Percentiles rank a stretch among this genome's conserved stretches.
Evolutionary conservation across 2,797 vertebrate genomes (phyloP).

Genomic region (Mastacembelus armatus): DNA sequence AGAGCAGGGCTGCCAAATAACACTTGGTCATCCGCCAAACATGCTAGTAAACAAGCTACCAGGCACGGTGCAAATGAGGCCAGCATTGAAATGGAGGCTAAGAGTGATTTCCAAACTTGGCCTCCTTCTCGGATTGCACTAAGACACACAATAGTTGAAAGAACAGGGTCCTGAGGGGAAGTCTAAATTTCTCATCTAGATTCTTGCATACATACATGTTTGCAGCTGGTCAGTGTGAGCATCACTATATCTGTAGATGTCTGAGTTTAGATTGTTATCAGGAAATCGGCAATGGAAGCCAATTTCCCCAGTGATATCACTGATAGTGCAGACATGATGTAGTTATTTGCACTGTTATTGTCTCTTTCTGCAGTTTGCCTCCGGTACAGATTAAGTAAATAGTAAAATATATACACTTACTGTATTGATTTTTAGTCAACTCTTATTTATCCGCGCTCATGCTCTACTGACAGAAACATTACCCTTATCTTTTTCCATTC

Average conservation of each 20-base stretch:
- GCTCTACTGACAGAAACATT: neutral
- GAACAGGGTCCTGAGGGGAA: neutral
- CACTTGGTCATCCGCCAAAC: conserved; percentile 23
- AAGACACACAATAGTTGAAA: neutral
- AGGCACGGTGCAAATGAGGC: conserved; percentile 14
- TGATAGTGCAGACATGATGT: neutral
- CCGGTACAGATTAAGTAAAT: neutral
- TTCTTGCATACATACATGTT: conserved; percentile 12
- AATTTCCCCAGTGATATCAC: neutral
- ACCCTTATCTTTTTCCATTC: neutral
- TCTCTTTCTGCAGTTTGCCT: neutral
- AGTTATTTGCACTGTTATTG: neutral
- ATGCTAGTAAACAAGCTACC: conserved; percentile 25
- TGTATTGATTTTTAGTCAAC: neutral
- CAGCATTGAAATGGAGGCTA: neutral
- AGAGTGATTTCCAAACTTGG: conserved; percentile 15
- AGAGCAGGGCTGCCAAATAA: neutral
- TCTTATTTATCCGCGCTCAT: no score
- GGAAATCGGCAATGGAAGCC: neutral
- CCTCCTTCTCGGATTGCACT: conserved; percentile 5
- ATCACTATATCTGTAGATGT: neutral
- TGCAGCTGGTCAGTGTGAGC: conserved; percentile 13
- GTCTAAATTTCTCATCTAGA: conserved; percentile 15
- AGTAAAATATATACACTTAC: neutral
- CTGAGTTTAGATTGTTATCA: conserved; percentile 10